Conservation (phyloP, 1,140 invertebrate species). For the Parasteatoda tepidariorum region DNA sequence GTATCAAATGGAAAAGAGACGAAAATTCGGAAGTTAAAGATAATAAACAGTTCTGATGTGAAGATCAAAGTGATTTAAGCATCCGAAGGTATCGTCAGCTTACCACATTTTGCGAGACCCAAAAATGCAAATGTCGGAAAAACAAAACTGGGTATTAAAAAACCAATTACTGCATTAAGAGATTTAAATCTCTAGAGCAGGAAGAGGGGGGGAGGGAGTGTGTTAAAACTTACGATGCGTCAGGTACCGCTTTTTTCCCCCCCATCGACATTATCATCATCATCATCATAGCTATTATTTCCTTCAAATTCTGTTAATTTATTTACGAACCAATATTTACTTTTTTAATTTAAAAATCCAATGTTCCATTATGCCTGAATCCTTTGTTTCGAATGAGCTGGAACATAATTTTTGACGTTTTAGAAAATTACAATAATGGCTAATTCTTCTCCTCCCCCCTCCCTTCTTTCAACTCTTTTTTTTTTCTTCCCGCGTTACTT, state of each 20-base stretch:
- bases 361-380: neutral
- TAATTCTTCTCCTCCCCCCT: neutral
- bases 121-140: neutral
- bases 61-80: too few species aligned
- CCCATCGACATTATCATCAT: neutral
- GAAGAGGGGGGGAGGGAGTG: neutral
- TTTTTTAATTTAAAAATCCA: neutral
- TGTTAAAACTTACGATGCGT: neutral
- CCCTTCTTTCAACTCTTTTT: neutral
- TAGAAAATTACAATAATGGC: neutral
- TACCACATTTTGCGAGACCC: too few species aligned
- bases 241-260: neutral
- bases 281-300: neutral
- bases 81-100: too few species aligned
- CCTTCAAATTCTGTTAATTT: neutral
- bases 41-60: too few species aligned
- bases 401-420: neutral
- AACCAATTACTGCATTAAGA: neutral
- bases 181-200: neutral
- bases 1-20: too few species aligned
- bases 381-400: neutral
- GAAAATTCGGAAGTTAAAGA: too few species aligned
- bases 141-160: neutral
- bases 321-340: neutral
- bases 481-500: neutral